These are phyloP conservation scores for Ctenopoma kingsleyae DNA, from an alignment of 2,797 vertebrate genomes.

Conservation along the genomic window DNA sequence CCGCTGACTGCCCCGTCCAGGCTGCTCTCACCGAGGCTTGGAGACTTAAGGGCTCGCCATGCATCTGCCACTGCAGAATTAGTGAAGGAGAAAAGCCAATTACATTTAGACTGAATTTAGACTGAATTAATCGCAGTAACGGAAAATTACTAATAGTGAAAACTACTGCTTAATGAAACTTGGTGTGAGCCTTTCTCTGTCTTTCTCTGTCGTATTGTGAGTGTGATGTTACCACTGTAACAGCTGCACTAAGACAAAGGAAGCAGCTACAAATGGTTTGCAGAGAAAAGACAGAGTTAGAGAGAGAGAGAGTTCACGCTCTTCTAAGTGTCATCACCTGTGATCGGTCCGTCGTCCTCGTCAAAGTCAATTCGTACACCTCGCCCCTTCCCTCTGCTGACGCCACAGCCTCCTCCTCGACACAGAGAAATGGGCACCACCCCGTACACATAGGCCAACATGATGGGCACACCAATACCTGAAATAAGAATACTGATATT, in stretches of 20 bases:
- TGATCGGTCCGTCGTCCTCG: constrained; percentile 97
- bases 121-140: not conserved
- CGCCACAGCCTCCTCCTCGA: constrained; percentile 95
- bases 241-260: no score
- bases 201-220: no score
- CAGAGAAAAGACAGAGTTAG: no score
- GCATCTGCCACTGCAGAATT: constrained; percentile 87
- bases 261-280: no score
- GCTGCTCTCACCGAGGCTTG: constrained; percentile 96
- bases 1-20: constrained; percentile 95
- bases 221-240: no score
- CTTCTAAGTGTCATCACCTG: constrained; percentile 82
- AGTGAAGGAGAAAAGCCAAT: not conserved
- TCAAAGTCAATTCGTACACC: constrained; percentile 98
- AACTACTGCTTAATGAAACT: no score
- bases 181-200: no score
- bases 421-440: constrained; percentile 98
- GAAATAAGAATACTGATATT: not conserved
- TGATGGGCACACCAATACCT: constrained; percentile 98
- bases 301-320: no score
- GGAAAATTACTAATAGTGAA: no score
- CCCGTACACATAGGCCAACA: constrained; percentile 97
- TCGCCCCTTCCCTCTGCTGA: constrained; percentile 95
- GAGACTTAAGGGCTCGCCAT: constrained; percentile 97
- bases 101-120: no score